Evolutionary conservation across 2,113 vertebrate species (phyloP).

Genomic region (Sylvilagus bachmani): DNA sequence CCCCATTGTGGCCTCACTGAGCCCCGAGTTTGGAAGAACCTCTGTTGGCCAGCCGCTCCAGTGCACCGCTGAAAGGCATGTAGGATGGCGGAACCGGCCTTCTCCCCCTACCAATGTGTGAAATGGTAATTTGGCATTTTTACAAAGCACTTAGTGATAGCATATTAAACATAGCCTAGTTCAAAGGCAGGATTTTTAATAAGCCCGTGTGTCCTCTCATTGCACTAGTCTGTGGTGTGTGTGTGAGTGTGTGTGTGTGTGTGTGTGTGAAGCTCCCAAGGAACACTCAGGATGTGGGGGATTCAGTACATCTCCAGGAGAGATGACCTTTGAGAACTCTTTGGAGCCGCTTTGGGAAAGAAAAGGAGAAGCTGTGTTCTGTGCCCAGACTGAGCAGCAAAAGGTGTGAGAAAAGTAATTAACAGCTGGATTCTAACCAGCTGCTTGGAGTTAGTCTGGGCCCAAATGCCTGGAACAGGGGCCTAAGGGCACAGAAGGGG

Average conservation of each 20-base stretch:
- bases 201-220: not conserved
- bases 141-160: not conserved
- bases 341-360: not conserved
- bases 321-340: slow-evolving; percentile 40
- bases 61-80: not conserved
- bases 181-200: not conserved
- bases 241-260: too few relatives aligned
- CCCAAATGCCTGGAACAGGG: slow-evolving; percentile 1
- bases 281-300: not conserved
- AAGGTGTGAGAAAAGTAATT: not conserved
- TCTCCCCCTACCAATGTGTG: not conserved
- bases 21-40: not conserved
- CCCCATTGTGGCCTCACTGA: not conserved
- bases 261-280: not conserved
- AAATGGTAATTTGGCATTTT: not conserved
- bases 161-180: not conserved
- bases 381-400: not conserved
- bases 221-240: not conserved
- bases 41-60: not conserved
- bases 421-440: not conserved
- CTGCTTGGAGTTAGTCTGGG: not conserved
- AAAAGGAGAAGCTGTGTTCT: not conserved
- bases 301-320: not conserved
- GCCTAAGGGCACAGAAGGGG: slow-evolving; percentile 4
- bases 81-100: not conserved